Evolutionary conservation across 2,797 vertebrate genomes (phyloP), one percentile per base, ranked within the genome.

Genomic region (Enteromius radiatus): DNA sequence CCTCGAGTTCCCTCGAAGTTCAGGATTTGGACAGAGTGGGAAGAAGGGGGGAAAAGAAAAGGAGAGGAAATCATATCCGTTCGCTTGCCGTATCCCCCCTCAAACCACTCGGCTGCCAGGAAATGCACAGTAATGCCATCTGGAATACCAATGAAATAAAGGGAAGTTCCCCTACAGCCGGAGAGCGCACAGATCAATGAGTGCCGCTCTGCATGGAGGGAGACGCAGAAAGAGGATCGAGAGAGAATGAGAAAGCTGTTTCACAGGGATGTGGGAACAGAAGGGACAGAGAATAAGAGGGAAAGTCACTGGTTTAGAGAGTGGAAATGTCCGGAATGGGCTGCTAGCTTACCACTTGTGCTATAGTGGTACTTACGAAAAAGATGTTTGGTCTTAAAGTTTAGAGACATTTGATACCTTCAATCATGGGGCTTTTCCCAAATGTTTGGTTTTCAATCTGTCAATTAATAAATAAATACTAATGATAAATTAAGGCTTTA

Each of bases 121-220:
- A 86, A 89, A 88, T 76, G 80, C 81, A 79, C 81, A 81, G 85
- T 84, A 85, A 86, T 85, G 74, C 83, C 87, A 84, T 90, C 88
- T 90, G 87, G 86, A 89, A 89, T 89, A 84, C 77, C 80, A 76
- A 84, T 87, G 88, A 84, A 88, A 84, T 84, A 84, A 84, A 73
- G 75, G 84, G 87, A 86, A 86, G 85, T 85, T 88, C 83, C 87
- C 84, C 82, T 86, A 73, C 78, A 86, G 86, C 85, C 47, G 73
- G 71, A 87, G 84, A 84, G 28, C n/a, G 15, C 69, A 41, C 73
- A 61, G 80, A 85, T 89, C 85, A 88, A 82, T 84, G 87, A 76
- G 17, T 31, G 67, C 68, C 67, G 70, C 63, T 86, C 38, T 10
- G 28, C 78, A 69, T 38, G 81, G 52, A 65, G 52, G 71, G 67